phyloP scores from a whole-genome alignment of 2,797 vertebrate species.

The Smutsia gigantea region DNA sequence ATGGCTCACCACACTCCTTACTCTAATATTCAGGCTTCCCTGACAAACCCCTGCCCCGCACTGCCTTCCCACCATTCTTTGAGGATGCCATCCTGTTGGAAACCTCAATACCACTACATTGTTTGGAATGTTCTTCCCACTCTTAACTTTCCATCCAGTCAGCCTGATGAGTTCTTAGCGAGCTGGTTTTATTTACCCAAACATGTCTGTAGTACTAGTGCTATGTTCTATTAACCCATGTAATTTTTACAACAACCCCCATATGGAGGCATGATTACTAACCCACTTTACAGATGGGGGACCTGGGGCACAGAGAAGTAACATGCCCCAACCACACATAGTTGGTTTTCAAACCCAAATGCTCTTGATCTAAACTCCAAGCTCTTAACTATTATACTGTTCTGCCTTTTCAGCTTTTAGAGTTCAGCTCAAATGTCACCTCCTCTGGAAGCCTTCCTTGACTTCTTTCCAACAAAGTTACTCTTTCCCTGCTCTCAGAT shows the following conservation, averaged over 20 bases:
- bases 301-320: neutral
- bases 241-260: neutral
- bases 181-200: neutral
- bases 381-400: neutral
- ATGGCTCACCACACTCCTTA: neutral
- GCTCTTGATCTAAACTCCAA: neutral
- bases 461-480: neutral
- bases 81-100: neutral
- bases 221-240: neutral
- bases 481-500: neutral
- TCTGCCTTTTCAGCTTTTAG: conserved; percentile 25
- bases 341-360: neutral
- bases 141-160: neutral
- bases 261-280: neutral
- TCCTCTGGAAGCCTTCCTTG: neutral
- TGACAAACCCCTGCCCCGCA: neutral
- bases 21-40: neutral
- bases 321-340: neutral
- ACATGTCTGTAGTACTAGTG: neutral
- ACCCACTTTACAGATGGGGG: neutral
- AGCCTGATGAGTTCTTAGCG: neutral
- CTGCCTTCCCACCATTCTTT: neutral
- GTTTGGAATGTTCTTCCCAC: neutral
- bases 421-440: neutral
- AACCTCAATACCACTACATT: neutral